These are phyloP conservation scores for Rhodinocichla rosea DNA, from an alignment of 2,113 vertebrate species.

Conservation along the genomic window DNA sequence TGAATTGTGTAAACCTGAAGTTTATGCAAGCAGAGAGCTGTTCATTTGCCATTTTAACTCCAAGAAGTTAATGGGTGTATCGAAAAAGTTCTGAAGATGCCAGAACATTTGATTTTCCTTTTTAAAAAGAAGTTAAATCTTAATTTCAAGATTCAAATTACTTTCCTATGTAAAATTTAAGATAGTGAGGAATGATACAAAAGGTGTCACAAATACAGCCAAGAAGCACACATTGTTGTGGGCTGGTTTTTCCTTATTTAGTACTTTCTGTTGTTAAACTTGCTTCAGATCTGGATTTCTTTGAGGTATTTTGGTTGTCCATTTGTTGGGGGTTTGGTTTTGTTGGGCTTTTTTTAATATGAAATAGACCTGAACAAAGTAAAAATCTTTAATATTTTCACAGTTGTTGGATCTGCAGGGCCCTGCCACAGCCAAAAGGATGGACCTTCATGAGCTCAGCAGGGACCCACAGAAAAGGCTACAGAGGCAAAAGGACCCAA, in stretches of 20 bases:
- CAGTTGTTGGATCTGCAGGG: neutral
- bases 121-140: neutral
- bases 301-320: neutral
- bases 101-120: neutral
- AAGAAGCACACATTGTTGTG: neutral
- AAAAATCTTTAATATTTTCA: neutral
- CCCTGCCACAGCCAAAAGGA: neutral
- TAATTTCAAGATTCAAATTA: neutral
- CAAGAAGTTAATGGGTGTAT: neutral
- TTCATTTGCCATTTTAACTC: neutral
- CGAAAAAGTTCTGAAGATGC: neutral
- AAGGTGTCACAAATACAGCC: neutral
- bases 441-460: neutral
- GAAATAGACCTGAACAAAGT: neutral
- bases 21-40: neutral
- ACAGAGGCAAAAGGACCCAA: neutral
- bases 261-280: neutral
- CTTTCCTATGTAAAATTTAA: neutral
- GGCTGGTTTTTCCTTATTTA: neutral
- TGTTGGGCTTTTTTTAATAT: neutral
- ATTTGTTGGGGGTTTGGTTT: neutral
- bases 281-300: fast-evolving
- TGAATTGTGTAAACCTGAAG: neutral
- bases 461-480: neutral
- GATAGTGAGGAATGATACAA: neutral